These are phyloP conservation scores for cat (Felis catus) DNA, from an alignment of 2,113 vertebrate genomes.

Conservation along the genomic window F.catus_Fca126_mat1.0 CM031418.1:102046001-102046500, in stretches of 20 bases:
- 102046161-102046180: neutral
- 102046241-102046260: neutral
- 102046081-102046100: neutral
- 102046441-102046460: neutral
- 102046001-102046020: neutral
- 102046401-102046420: neutral
- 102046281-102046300: neutral
- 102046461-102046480: neutral
- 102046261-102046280: neutral
- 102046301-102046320: neutral
- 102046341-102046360: neutral
- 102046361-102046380: neutral
- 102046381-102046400: neutral
- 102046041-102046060: neutral
- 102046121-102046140: neutral
- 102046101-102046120: neutral
- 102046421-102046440: neutral
- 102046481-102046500: constrained; percentile 28
- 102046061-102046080: neutral
- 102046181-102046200: neutral
- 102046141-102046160: neutral
- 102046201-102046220: neutral
- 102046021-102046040: neutral
- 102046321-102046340: neutral
- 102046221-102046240: neutral